Base-by-base conservation (phyloP, 2,113 vertebrate species). In the Balaenoptera acutorostrata region DNA sequence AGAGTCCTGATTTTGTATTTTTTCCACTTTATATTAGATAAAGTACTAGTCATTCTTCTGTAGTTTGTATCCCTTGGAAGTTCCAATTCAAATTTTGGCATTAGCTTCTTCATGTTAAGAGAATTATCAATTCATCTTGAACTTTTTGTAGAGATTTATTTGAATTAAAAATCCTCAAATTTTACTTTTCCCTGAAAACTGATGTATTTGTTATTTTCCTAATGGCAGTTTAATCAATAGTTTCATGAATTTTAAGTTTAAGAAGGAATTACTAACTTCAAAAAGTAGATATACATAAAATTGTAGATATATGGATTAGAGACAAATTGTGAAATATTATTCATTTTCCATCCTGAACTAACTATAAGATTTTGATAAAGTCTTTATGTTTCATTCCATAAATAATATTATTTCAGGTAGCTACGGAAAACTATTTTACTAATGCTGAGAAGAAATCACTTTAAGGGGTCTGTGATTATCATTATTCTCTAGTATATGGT, bases 191-290 rank as follows among this genome's bases (percentile, higher is more conserved):
- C 15, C 57, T 49, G 27, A 93, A 95, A 95, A 74, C 64, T 69
- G 23, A 41, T 90, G 11, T 41, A 9, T 77, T 87, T 83, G 33
- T 87, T 90, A 33, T 88, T 78, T 92, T 52, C 86, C 10, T 52
- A 66, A 95, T 57, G 4, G 1, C 52, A 78, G 39, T 78, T 85
- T 87, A 66, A 86, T 39, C 6, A 83, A 66, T 57, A n/a, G 31
- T 68, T 72, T 86, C 27, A 83, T 92, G 46, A 61, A 93, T 90
- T 81, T 84, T 17, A 96, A 92, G 25, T 59, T 94, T 74, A 83
- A 81, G 36, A 59, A 66, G 55, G 78, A 33, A 64, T n/a, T 63
- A 11, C 49, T 71, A n/a, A 84, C 12, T 93, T 96, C 25, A 23
- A 69, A 93, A 83, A 13, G 44, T 80, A 39, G 41, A 36, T 57